phyloP scores from a whole-genome alignment of 2,888 invertebrate species.

The Drosophila mettleri region DNA sequence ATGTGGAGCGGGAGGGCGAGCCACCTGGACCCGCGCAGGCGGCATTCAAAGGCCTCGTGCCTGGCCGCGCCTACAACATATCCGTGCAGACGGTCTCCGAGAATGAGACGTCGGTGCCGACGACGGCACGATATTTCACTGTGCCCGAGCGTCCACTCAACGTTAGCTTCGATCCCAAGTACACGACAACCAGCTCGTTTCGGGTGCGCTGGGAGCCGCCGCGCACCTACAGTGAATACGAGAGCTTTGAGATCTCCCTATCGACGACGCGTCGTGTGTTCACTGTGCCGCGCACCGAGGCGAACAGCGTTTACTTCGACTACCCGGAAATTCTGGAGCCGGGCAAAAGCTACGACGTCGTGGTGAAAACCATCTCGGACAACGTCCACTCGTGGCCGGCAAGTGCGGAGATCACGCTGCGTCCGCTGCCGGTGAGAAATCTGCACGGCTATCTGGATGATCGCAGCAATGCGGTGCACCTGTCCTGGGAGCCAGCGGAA shows the following conservation, averaged over 20 bases:
- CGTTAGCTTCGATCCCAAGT: constrained; percentile 91
- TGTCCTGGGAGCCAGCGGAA: constrained; percentile 91
- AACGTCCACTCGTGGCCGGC: constrained; percentile 98
- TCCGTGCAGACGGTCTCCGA: constrained; percentile 97
- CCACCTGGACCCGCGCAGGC: constrained; percentile 98
- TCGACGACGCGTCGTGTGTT: constrained; percentile 87
- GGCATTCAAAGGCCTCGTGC: constrained; percentile 96
- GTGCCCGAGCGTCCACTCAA: constrained; percentile 94
- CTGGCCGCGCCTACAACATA: constrained; percentile 95
- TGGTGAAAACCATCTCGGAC: constrained; percentile 96
- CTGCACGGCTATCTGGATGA: constrained; percentile 88
- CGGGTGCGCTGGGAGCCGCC: constrained; percentile 95
- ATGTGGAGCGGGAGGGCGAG: constrained; percentile 96
- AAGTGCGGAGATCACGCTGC: constrained; percentile 93
- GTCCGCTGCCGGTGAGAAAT: constrained; percentile 91
- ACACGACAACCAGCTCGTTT: constrained; percentile 91
- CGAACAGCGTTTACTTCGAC: constrained; percentile 87
- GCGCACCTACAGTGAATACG: constrained; percentile 93
- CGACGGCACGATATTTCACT: constrained; percentile 96
- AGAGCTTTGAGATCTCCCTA: constrained; percentile 95
- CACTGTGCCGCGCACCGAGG: constrained; percentile 88
- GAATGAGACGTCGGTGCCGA: constrained; percentile 95
- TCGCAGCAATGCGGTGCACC: constrained; percentile 88
- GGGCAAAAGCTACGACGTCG: constrained; percentile 94
- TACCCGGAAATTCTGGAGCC: constrained; percentile 94